Percentiles rank a stretch among this genome's conserved stretches.
phyloP scores from a whole-genome alignment of 2,888 invertebrate genomes.

The Pristionchus maxplancki region DNA sequence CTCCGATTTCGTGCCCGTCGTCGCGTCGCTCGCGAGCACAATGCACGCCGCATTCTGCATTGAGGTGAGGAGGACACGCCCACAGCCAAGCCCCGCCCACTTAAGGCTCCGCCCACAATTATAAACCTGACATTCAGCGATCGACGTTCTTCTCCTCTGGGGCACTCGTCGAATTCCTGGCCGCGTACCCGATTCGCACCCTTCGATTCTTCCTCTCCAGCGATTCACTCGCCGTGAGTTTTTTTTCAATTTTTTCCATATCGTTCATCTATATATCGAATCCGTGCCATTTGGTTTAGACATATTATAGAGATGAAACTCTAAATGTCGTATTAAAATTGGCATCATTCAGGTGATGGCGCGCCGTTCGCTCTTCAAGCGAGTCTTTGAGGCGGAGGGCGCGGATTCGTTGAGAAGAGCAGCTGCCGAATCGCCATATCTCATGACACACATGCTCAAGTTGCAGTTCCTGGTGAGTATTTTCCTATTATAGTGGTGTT shows the following conservation, averaged over 20 bases:
- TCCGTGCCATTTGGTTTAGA: too few species aligned
- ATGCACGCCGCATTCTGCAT: constrained; percentile 52
- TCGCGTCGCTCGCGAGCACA: constrained; percentile 4
- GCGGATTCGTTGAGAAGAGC: constrained; percentile 89
- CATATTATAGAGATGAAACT: too few species aligned
- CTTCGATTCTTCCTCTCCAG: constrained; percentile 56
- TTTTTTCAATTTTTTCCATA: too few species aligned
- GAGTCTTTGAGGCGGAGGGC: constrained; percentile 87
- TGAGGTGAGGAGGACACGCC: constrained; percentile 13
- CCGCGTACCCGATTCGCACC: constrained; percentile 56
- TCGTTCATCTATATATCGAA: too few species aligned
- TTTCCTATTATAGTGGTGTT: neutral
- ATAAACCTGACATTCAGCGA: constrained; percentile 27
- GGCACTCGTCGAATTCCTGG: constrained; percentile 55
- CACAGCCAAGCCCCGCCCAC: constrained; percentile 1
- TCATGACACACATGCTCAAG: constrained; percentile 76
- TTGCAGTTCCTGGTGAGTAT: constrained; percentile 54
- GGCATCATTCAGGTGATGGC: constrained; percentile 52
- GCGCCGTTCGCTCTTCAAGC: constrained; percentile 80
- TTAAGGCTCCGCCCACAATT: neutral
- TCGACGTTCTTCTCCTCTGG: constrained; percentile 51
- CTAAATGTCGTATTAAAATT: too few species aligned
- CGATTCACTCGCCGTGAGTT: constrained; percentile 45
- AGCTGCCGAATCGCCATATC: constrained; percentile 81
- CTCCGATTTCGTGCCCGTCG: constrained; percentile 47